Base-by-base conservation (phyloP, 2,888 invertebrate species). In the Mycalesis mineus region DNA sequence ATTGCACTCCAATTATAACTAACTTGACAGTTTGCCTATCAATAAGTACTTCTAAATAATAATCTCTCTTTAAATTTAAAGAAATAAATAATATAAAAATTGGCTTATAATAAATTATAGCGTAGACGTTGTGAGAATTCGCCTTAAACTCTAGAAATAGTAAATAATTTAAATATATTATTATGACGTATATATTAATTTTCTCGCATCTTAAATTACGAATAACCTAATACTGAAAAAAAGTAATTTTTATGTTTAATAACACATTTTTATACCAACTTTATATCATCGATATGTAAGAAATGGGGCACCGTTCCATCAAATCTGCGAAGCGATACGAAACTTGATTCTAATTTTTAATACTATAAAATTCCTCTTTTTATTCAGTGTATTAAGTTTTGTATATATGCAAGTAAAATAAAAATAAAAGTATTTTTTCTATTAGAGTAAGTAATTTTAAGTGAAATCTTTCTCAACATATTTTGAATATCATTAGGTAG, bases 191-290 rank as follows among this genome's bases (percentile, higher is more conserved):
- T 58, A 58, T 59, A 67, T 66, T 50, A 39, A 50, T 75, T 82
- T 22, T 82, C 81, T 81, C 70, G 70, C 82, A 80, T 82, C 82
- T 84, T 84, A 84, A 80, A 82, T 61, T 77, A 78, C 58, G 78
- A 77, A 75, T 66, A 65, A 81, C 79, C 80, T 85, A 88, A 87
- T 86, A 87, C 87, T 87, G 87, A 84, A 84, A 84, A 86, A 80
- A 78, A 81, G n/a, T 49, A 44, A 36, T 37, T 48, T 51, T 55
- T 22, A 33, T 13, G 11, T 56, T 56, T 37, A 83, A 84, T 84
- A 80, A 79, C 80, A 49, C 67, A 76, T 72, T 75, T 76, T 75
- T 69, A 78, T 77, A 80, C 81, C 80, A 82, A 83, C 80, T 74
- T 72, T 70, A 72, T 56, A 68, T 58, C 63, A 71, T 68, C 70